A percentile compares a stretch with the other conserved stretches of the same genome.
These are phyloP conservation scores for Crax fasciolata DNA, from an alignment of 2,797 vertebrate species.

Conservation along the genomic window DNA sequence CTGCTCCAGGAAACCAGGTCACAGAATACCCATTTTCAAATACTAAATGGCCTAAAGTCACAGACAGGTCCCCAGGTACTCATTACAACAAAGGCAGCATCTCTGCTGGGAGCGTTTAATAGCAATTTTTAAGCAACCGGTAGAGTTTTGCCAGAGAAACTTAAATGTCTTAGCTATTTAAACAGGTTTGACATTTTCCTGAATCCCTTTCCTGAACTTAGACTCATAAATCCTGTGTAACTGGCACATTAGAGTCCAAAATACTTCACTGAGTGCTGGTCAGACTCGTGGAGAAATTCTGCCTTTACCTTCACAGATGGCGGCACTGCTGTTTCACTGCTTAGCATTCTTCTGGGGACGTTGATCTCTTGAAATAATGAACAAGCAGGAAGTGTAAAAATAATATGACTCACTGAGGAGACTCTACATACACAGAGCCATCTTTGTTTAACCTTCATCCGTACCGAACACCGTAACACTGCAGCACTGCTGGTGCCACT, in stretches of 20 bases:
- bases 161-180: constrained; percentile 56
- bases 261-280: neutral
- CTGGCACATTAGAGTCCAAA: neutral
- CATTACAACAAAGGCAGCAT: neutral
- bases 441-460: neutral
- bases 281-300: neutral
- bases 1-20: neutral
- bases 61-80: neutral
- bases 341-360: neutral
- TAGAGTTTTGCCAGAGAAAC: constrained; percentile 30
- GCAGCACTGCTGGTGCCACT: neutral
- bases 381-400: neutral
- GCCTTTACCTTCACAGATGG: neutral
- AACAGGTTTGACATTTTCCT: constrained; percentile 59
- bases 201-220: neutral
- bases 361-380: neutral
- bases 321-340: constrained; percentile 2
- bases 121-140: neutral
- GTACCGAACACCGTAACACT: rapidly evolving
- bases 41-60: neutral
- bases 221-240: constrained; percentile 22
- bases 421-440: neutral
- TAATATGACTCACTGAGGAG: neutral
- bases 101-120: constrained; percentile 17
- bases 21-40: neutral